Evolutionary conservation across 92 coral and sea anemone species (phyloP).

Genomic region (Anthopleura xanthogrammica): DNA sequence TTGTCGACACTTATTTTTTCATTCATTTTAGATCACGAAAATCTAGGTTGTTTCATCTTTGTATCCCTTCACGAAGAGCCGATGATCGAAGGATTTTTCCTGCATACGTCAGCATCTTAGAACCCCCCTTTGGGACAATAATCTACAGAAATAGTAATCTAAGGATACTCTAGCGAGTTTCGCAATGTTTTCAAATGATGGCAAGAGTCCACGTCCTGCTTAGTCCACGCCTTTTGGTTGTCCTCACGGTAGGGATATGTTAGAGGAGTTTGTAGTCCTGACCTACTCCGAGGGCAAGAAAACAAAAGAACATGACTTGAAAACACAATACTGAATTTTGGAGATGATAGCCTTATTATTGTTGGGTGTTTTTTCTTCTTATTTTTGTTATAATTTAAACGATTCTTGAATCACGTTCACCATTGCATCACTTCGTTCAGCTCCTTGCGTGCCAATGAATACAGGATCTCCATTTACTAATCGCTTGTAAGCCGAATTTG

Average conservation of each 20-base stretch:
- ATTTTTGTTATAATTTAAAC: neutral
- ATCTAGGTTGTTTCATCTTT: neutral
- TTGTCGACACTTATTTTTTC: neutral
- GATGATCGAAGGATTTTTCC: neutral
- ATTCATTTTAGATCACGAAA: neutral
- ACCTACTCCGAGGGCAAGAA: neutral
- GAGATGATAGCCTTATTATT: neutral
- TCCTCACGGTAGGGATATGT: neutral
- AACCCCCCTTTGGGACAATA: neutral
- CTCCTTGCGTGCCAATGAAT: constrained; percentile 10
- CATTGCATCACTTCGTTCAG: neutral
- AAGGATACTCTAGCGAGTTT: neutral
- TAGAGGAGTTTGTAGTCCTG: neutral
- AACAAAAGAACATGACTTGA: neutral
- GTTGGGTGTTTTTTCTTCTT: neutral
- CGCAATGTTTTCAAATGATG: neutral
- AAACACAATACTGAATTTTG: neutral
- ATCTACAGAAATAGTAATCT: neutral
- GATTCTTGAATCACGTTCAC: neutral
- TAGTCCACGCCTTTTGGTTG: neutral
- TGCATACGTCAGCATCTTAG: neutral
- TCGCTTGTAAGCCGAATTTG: neutral
- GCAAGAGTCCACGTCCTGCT: neutral
- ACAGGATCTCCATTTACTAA: constrained; percentile 3
- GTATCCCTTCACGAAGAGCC: neutral